Evolutionary conservation across 2,113 vertebrate genomes (phyloP).

Genomic region (Tachycineta bicolor): DNA sequence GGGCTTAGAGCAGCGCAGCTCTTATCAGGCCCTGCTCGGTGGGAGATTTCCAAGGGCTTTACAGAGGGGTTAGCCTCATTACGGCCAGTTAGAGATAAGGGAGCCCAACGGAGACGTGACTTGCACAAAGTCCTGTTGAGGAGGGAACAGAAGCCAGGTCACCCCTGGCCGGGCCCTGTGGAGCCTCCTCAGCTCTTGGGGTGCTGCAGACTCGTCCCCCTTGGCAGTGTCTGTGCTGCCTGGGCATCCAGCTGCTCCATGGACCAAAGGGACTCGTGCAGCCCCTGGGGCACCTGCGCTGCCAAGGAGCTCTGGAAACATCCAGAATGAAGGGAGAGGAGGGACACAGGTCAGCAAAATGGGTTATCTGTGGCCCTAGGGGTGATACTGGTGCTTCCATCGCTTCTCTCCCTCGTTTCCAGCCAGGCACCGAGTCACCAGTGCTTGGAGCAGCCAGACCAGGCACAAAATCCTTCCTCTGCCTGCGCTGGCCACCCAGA

Average conservation of each 20-base stretch:
- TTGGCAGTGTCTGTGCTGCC: background rate
- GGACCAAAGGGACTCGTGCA: background rate
- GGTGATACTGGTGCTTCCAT: background rate
- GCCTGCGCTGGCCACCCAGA: background rate
- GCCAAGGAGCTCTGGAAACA: background rate
- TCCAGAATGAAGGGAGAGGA: accelerated
- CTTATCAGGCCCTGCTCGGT: background rate
- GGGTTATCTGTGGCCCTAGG: accelerated
- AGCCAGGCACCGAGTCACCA: background rate
- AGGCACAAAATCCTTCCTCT: background rate
- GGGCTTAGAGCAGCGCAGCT: background rate
- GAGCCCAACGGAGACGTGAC: background rate
- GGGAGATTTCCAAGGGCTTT: constrained; percentile 38
- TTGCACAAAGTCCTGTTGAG: background rate
- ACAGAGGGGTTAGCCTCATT: background rate
- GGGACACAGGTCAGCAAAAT: background rate
- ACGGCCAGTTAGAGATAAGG: background rate
- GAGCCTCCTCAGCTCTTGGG: background rate
- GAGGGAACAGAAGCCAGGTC: constrained; percentile 7
- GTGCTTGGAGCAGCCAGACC: background rate
- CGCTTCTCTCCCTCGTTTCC: background rate
- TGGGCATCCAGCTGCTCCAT: background rate
- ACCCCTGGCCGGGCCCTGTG: accelerated
- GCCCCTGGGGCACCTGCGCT: background rate
- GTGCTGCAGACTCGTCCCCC: background rate